Evolutionary conservation across 1,140 invertebrate species (phyloP).

Genomic region (Bombus superbus): DNA sequence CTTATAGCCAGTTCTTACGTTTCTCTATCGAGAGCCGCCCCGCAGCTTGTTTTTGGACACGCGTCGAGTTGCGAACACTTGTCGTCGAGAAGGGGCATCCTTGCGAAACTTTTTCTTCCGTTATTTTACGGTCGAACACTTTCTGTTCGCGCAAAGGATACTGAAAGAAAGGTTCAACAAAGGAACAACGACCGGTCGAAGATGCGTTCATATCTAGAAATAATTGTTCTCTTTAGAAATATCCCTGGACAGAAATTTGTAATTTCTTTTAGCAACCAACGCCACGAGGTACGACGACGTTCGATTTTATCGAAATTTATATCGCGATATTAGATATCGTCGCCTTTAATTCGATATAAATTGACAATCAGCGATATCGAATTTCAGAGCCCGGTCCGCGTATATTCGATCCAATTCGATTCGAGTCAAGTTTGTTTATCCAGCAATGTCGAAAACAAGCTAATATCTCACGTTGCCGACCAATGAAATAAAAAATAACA

Average conservation of each 20-base stretch:
- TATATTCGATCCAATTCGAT: neutral
- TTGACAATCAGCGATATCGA: neutral
- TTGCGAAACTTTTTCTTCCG: neutral
- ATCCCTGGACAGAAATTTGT: neutral
- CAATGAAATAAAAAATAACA: neutral
- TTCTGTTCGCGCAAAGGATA: neutral
- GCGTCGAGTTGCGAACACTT: conserved; percentile 16
- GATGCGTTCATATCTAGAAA: neutral
- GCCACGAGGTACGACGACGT: neutral
- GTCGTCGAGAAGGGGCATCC: no score
- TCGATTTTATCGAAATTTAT: neutral
- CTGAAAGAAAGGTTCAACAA: neutral
- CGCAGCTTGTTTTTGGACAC: conserved; percentile 14
- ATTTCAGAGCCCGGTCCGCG: no score
- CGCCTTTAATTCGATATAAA: neutral
- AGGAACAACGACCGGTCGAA: neutral
- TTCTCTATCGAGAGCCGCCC: neutral
- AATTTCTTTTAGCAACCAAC: no score
- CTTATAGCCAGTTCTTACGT: neutral
- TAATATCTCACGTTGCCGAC: neutral
- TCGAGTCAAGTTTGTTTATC: neutral
- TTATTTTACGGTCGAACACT: conserved; percentile 25
- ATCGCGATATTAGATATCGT: neutral
- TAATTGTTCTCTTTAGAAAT: neutral
- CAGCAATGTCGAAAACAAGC: neutral